Evolutionary conservation across 2,888 invertebrate species (phyloP).

Genomic region (Xestoiulus laeticollis): DNA sequence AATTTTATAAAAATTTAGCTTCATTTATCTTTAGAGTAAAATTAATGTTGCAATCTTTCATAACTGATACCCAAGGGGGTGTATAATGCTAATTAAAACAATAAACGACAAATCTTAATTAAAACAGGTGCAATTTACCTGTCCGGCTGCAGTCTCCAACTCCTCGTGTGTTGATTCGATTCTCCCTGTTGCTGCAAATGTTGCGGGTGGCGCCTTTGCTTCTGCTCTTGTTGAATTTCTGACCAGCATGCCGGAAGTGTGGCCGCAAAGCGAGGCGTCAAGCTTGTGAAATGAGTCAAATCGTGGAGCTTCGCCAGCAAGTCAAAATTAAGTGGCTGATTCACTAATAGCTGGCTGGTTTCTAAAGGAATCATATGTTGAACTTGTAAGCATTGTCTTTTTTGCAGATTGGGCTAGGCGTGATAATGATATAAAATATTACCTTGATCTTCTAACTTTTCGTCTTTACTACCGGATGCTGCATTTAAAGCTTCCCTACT

Average conservation of each 20-base stretch:
- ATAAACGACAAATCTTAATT: too few relatives aligned
- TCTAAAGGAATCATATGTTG: slow-evolving; percentile 4
- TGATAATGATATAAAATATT: neutral
- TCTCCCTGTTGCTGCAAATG: slow-evolving; percentile 74
- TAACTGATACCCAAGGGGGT: too few relatives aligned
- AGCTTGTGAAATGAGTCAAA: slow-evolving; percentile 79
- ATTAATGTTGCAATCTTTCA: too few relatives aligned
- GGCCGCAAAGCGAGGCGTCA: slow-evolving; percentile 78
- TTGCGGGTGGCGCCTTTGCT: slow-evolving; percentile 87
- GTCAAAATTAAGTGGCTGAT: slow-evolving; percentile 69
- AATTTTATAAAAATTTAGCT: too few relatives aligned
- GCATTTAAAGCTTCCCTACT: neutral
- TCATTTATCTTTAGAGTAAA: too few relatives aligned
- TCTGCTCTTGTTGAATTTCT: slow-evolving; percentile 89
- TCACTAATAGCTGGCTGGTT: slow-evolving; percentile 62
- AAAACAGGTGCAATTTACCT: slow-evolving; percentile 68
- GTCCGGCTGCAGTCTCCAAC: slow-evolving; percentile 88
- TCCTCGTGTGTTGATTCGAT: slow-evolving; percentile 79
- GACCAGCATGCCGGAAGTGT: slow-evolving; percentile 94
- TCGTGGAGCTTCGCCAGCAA: slow-evolving; percentile 74
- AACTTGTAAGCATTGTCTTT: too few relatives aligned
- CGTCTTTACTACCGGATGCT: neutral
- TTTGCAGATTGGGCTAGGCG: neutral
- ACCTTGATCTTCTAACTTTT: neutral
- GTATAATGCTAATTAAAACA: too few relatives aligned